Evolutionary conservation across 2,113 vertebrate species (phyloP).

Genomic region (Climacteris rufus): DNA sequence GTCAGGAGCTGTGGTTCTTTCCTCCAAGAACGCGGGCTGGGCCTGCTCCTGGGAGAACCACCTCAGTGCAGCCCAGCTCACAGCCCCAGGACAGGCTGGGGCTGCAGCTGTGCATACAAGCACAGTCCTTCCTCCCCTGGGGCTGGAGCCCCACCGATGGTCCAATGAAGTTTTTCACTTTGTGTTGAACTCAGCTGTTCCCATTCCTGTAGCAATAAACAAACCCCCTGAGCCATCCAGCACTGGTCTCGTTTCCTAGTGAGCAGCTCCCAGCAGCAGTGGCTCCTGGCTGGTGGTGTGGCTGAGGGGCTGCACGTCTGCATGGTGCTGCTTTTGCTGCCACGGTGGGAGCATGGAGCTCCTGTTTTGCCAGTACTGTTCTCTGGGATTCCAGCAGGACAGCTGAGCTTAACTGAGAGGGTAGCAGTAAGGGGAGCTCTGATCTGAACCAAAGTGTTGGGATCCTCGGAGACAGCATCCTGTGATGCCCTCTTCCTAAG

Average conservation of each 20-base stretch:
- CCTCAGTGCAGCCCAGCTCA: neutral
- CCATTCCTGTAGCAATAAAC: constrained; percentile 57
- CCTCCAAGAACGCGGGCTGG: neutral
- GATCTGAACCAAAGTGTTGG: neutral
- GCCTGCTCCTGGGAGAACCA: neutral
- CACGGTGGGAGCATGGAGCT: fast-evolving
- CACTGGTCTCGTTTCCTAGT: neutral
- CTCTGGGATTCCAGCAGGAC: neutral
- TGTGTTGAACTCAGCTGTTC: neutral
- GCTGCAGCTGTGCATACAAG: neutral
- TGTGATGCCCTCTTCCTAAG: neutral
- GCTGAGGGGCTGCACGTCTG: neutral
- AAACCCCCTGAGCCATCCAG: neutral
- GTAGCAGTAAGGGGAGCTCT: neutral
- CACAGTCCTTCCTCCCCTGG: neutral
- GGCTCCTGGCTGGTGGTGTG: neutral
- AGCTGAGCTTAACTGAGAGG: neutral
- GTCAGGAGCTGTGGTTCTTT: neutral
- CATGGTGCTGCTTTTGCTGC: neutral
- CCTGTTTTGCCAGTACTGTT: neutral
- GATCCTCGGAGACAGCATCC: neutral
- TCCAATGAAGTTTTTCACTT: neutral
- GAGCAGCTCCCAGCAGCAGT: fast-evolving
- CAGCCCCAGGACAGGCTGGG: too few species aligned
- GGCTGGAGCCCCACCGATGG: neutral